phyloP scores from a whole-genome alignment of 2,113 vertebrate genomes.

The Phyllostomus discolor region DNA sequence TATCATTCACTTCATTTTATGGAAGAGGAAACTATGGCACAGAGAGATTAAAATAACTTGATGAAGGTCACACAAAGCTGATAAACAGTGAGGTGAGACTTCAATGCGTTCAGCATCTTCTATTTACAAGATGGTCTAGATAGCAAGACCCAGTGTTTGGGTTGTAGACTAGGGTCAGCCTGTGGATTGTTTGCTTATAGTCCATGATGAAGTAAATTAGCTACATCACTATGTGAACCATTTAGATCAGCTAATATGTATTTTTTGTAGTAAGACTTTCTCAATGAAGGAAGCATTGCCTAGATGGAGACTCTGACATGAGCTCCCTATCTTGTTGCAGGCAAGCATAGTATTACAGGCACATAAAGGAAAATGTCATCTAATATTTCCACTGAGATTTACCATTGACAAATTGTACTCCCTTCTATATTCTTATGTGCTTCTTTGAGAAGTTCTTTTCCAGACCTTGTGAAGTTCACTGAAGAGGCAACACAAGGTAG shows the following conservation, averaged over 20 bases:
- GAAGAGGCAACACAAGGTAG: background rate
- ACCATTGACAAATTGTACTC: background rate
- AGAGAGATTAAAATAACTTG: background rate
- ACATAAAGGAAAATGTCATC: background rate
- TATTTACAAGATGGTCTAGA: background rate
- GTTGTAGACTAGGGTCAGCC: background rate
- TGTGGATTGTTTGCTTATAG: background rate
- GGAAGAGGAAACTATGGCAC: background rate
- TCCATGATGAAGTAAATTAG: background rate
- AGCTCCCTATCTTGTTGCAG: background rate
- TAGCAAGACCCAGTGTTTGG: background rate
- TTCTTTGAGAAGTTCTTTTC: background rate
- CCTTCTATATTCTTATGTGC: background rate
- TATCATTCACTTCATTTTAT: background rate
- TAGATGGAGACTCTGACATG: background rate
- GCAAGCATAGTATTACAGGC: background rate
- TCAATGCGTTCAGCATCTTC: background rate
- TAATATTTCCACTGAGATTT: background rate
- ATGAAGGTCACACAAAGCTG: background rate
- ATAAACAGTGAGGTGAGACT: background rate
- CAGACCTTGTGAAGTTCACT: background rate
- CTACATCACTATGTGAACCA: background rate
- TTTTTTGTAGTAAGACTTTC: background rate
- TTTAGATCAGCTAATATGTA: background rate
- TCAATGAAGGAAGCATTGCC: background rate